phyloP scores from a whole-genome alignment of 1,140 invertebrate genomes.

The Bombus haemorrhoidalis region DNA sequence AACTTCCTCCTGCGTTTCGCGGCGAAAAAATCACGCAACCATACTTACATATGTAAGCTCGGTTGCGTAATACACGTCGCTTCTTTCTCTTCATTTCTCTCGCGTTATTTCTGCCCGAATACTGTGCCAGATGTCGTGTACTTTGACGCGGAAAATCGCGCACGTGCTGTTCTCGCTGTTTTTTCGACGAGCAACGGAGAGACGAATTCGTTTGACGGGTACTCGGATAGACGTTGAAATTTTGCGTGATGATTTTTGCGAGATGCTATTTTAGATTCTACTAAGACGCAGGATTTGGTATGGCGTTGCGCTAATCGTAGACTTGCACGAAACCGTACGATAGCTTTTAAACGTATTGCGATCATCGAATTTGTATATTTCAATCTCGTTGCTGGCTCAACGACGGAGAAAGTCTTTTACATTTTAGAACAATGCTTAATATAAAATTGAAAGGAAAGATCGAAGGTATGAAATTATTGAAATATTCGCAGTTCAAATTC shows the following conservation, averaged over 20 bases:
- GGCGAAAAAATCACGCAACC: too few species aligned
- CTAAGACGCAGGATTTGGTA: not conserved
- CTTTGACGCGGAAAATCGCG: not conserved
- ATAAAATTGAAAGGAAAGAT: too few species aligned
- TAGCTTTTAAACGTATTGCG: not conserved
- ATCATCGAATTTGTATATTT: too few species aligned
- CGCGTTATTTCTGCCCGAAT: constrained; percentile 25
- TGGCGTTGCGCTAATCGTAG: not conserved
- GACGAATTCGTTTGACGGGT: not conserved
- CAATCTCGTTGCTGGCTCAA: not conserved
- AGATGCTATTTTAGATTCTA: not conserved
- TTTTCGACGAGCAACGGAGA: not conserved
- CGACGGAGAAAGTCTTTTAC: too few species aligned
- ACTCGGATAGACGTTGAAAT: not conserved
- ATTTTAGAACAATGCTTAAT: too few species aligned
- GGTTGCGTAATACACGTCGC: not conserved
- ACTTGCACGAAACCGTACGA: not conserved
- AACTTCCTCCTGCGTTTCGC: too few species aligned
- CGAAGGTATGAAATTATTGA: too few species aligned
- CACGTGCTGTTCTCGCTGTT: constrained; percentile 8
- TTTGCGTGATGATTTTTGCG: not conserved
- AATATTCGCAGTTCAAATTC: too few species aligned
- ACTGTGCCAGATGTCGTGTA: constrained; percentile 28
- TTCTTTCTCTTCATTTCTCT: constrained; percentile 17
- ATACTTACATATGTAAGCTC: not conserved